Base-by-base conservation (phyloP, 2,797 vertebrate species). In the Leptoclinus maculatus region DNA sequence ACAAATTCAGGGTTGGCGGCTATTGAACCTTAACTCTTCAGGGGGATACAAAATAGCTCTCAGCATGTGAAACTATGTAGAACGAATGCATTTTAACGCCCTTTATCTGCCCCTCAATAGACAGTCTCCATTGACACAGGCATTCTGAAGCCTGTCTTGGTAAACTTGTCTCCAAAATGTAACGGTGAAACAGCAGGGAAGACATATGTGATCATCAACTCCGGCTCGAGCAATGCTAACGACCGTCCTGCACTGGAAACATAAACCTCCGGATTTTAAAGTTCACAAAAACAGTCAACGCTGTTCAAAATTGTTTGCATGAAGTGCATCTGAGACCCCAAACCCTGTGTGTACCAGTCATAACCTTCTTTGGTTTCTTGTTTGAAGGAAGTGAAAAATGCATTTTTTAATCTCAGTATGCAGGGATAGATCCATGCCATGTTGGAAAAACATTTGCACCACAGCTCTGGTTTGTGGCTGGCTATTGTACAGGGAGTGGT, bases 391-490 rank as follows among this genome's bases (percentile, higher is more conserved):
- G 91, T 89, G 79, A 94, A 94, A 92, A 94, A 92, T 92, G 83
- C 76, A 83, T 91, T 92, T 90, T 93, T 89, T 91, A 86, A 94
- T 93, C 88, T 89, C 88, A 94, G 91, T 92, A 92, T 88, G 93
- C 90, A 91, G 83, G 85, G 90, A 93, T 94, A 95, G 92, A 95
- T 93, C 91, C 88, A 93, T 94, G 92, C 91, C 93, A 95, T 95
- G 92, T 90, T 94, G 93, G 91, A 97, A 97, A 96, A 96, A 95
- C 94, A 96, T 96, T 96, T 95, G 94, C 94, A 95, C 95, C 95
- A 94, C 95, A 95, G 94, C 93, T 93, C 91, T 63, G 95, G 95
- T 95, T 96, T 97, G 96, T 94, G 96, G 96, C 94, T 92, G 94
- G 94, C 95, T 96, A 93, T 96, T 95, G 93, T 95, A 95, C 94